Evolutionary conservation across 2,888 invertebrate species (phyloP).

Genomic region (Poecilobothrus nobilitatus): DNA sequence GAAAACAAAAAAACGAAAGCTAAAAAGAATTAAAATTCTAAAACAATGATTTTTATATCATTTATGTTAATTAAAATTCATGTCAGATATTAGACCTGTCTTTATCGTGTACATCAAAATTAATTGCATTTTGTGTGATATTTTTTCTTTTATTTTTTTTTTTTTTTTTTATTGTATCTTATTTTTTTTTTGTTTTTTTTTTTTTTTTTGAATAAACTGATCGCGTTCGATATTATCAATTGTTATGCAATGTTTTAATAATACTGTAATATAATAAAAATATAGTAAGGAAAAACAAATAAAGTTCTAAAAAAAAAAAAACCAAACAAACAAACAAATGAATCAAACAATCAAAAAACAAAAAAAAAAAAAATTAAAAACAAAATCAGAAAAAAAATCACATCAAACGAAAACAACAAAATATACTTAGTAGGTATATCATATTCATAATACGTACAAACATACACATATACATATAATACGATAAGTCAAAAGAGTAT

Average conservation of each 20-base stretch:
- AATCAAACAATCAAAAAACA: too few relatives aligned
- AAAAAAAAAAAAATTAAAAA: too few relatives aligned
- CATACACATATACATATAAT: not conserved
- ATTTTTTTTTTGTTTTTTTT: slow-evolving; percentile 17
- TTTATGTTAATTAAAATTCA: slow-evolving; percentile 5
- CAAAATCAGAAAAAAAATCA: not conserved
- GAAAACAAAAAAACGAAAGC: slow-evolving; percentile 15
- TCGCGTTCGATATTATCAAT: slow-evolving; percentile 4
- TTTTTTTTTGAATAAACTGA: slow-evolving; percentile 8
- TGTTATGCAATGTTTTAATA: slow-evolving; percentile 1
- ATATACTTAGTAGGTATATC: too few relatives aligned
- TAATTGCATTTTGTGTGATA: slow-evolving; percentile 10
- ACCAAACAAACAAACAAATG: not conserved
- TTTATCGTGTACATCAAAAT: slow-evolving; percentile 6
- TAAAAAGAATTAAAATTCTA: slow-evolving; percentile 20
- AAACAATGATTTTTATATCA: slow-evolving; percentile 18
- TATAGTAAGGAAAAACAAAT: not conserved
- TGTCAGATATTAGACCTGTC: slow-evolving; percentile 1
- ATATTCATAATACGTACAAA: too few relatives aligned
- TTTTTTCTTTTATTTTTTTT: slow-evolving; percentile 4
- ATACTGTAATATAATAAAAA: not conserved
- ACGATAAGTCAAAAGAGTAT: not conserved
- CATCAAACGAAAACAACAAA: not conserved
- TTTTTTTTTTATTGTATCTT: slow-evolving; percentile 10
- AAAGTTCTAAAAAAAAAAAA: not conserved